Conservation (phyloP, 2,797 vertebrate genomes). For the Oreortyx pictus region DNA sequence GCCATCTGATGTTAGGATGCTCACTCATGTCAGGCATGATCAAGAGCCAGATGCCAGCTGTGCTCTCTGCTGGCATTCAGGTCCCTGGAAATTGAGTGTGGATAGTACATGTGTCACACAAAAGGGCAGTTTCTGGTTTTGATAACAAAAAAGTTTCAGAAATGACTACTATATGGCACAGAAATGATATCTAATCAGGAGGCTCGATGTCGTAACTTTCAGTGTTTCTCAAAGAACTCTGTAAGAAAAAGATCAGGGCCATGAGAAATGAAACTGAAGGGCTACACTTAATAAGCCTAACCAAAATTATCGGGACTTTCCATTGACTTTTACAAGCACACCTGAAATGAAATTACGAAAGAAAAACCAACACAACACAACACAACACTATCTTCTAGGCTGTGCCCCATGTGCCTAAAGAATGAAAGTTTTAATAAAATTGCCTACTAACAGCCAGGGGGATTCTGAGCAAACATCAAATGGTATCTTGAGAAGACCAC, state of each 20-base stretch:
- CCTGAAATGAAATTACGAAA: neutral
- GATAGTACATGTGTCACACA: neutral
- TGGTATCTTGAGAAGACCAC: constrained; percentile 26
- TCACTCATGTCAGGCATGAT: neutral
- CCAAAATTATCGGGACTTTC: neutral
- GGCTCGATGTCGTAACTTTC: neutral
- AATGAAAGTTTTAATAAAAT: neutral
- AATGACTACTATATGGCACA: neutral
- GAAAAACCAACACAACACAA: neutral
- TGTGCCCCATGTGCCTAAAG: neutral
- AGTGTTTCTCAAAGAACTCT: neutral
- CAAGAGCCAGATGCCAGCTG: neutral
- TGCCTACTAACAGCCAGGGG: neutral
- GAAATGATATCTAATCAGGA: neutral
- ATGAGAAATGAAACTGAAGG: neutral
- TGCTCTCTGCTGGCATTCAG: neutral
- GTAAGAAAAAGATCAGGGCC: neutral
- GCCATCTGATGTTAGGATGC: fast-evolving
- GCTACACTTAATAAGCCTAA: neutral
- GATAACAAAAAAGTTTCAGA: neutral
- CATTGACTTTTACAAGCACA: neutral
- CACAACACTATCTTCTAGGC: neutral
- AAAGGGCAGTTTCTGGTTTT: neutral
- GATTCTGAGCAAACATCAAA: neutral
- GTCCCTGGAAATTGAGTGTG: neutral